Evolutionary conservation across 1,140 invertebrate species (phyloP).

Genomic region (Phenacoccus solenopsis): DNA sequence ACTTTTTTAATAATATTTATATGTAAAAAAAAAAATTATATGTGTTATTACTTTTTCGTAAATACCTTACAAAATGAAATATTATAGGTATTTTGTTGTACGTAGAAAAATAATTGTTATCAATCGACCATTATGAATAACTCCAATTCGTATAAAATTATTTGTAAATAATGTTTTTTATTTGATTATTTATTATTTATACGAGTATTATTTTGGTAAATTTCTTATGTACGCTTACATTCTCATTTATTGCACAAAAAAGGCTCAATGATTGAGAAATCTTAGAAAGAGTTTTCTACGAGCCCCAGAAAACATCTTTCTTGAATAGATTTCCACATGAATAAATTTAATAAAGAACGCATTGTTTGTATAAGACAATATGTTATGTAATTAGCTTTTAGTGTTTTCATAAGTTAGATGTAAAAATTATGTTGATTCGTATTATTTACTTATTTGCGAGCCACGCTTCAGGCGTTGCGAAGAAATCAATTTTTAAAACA

Average conservation of each 20-base stretch:
- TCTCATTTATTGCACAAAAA: not conserved
- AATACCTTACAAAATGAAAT: too few relatives aligned
- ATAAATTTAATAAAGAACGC: not conserved
- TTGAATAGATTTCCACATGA: not conserved
- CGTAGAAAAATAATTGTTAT: too few relatives aligned
- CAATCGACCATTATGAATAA: not conserved
- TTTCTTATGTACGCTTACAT: not conserved
- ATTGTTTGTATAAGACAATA: not conserved
- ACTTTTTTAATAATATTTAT: too few relatives aligned
- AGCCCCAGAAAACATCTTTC: slow-evolving; percentile 12
- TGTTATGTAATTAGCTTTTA: not conserved
- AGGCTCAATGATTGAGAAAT: slow-evolving; percentile 4
- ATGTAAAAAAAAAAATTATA: too few relatives aligned
- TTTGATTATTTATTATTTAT: too few relatives aligned
- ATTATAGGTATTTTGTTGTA: too few relatives aligned
- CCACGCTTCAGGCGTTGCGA: too few relatives aligned
- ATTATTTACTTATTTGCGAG: too few relatives aligned
- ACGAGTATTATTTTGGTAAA: not conserved
- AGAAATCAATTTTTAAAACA: too few relatives aligned
- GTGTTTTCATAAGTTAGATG: not conserved
- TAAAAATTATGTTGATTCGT: not conserved
- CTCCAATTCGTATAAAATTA: too few relatives aligned
- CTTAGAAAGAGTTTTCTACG: slow-evolving; percentile 15
- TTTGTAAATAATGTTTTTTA: not conserved
- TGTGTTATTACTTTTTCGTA: too few relatives aligned